Base-by-base conservation (phyloP, 2,888 invertebrate genomes). In the Acleris holmiana region DNA sequence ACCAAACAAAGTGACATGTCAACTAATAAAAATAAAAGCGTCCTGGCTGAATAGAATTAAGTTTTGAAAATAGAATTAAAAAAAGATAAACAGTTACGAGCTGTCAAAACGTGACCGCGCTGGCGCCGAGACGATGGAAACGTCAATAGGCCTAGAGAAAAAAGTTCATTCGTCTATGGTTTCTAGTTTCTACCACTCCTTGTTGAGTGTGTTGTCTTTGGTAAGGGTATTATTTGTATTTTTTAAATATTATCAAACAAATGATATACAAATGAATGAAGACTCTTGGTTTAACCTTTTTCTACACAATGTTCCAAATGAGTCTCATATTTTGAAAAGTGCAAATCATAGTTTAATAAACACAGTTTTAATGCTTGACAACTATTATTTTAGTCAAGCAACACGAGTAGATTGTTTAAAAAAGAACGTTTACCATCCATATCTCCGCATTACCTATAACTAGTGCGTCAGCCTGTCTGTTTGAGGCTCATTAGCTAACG, bases 61-160 rank as follows among this genome's bases (percentile, higher is more conserved):
- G 83, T 80, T 76, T 76, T 71, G 77, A 75, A 79, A 81, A 76
- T 78, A 79, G 79, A 79, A 72, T 73, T 70, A 73, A 79, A 79
- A 35, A 74, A 76, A 78, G 74, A 76, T 79, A 78, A 76, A 79
- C 76, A 73, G 82, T 80, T 83, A 76, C 75, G 76, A 80, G 83
- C 86, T 87, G 89, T 89, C 88, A 87, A 77, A 80, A 71, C 63
- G 69, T 86, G 89, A 86, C 88, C 85, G 84, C 84, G 75, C 71
- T 78, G 87, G 86, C 89, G 86, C 86, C 88, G 83, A 84, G 77
- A 80, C 82, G 63, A 74, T 74, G 76, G 79, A 80, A 81, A 79
- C 76, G 80, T 80, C 85, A 82, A 83, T 88, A 86, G 86, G 88
- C 87, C 85, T 87, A 84, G 61, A 59, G 54, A 78, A 72, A 69